Conservation (phyloP, 2,113 vertebrate species). For the Microtus montanus region DNA sequence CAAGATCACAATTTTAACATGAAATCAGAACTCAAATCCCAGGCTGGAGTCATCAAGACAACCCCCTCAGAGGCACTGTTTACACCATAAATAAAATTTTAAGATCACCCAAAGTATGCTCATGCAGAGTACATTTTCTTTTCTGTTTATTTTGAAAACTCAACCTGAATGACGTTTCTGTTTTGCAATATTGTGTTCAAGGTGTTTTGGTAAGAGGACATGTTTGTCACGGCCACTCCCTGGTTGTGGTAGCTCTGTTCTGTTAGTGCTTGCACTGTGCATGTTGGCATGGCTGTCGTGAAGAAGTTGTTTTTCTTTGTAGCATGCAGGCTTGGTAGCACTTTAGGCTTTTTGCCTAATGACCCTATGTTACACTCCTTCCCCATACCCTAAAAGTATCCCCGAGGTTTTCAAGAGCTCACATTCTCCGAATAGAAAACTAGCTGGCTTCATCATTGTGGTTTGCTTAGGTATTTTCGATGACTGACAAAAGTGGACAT, state of each 20-base stretch:
- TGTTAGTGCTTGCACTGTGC: neutral
- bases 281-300: neutral
- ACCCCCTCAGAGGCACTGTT: neutral
- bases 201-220: neutral
- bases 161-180: neutral
- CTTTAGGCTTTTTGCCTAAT: neutral
- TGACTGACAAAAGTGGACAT: neutral
- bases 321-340: neutral
- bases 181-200: neutral
- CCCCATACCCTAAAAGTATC: neutral
- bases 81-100: neutral
- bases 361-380: neutral
- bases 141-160: neutral
- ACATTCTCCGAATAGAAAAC: neutral
- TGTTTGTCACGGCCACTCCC: neutral
- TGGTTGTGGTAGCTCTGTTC: neutral
- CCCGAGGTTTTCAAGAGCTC: neutral
- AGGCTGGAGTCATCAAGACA: neutral
- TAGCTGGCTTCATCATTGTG: neutral
- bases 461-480: neutral
- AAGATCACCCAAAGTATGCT: neutral
- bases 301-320: neutral
- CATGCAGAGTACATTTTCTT: neutral
- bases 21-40: neutral
- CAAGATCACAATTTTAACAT: neutral